These are phyloP conservation scores for Deroptyus accipitrinus DNA, from an alignment of 2,113 vertebrate species.

Conservation along the genomic window DNA sequence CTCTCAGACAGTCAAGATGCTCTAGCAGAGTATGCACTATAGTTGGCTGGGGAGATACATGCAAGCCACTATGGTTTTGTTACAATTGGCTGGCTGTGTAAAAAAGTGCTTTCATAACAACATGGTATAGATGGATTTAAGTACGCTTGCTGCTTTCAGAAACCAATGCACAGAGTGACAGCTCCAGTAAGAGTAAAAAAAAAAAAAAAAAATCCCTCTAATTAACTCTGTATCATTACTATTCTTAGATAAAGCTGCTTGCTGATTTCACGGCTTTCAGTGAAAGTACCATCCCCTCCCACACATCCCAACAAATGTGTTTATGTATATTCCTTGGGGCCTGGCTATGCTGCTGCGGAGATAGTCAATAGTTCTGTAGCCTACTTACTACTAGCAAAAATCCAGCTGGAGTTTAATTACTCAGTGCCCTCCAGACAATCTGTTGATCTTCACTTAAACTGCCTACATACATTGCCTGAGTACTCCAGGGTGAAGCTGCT, in stretches of 20 bases:
- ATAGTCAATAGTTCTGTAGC: neutral
- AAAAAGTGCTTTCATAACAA: neutral
- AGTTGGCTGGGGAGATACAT: neutral
- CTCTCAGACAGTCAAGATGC: neutral
- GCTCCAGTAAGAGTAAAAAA: neutral
- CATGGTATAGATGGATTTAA: neutral
- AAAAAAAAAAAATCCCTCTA: neutral
- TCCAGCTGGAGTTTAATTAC: neutral
- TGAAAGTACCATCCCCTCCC: neutral
- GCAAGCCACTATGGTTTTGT: neutral
- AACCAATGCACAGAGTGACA: neutral
- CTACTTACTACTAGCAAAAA: neutral
- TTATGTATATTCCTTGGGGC: neutral
- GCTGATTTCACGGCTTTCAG: slow-evolving; percentile 26
- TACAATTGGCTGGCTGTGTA: neutral
- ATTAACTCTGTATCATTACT: slow-evolving; percentile 29
- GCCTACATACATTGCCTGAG: neutral
- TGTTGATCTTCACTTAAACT: neutral
- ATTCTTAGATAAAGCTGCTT: slow-evolving; percentile 41
- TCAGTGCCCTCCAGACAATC: neutral
- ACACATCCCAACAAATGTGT: neutral
- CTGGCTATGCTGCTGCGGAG: neutral
- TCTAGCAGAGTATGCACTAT: neutral
- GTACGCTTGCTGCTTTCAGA: neutral
- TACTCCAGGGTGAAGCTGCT: neutral